Evolutionary conservation across 2,797 vertebrate genomes (phyloP), one percentile per base, ranked within the genome.

Genomic region (Rhinichthys osculus): DNA sequence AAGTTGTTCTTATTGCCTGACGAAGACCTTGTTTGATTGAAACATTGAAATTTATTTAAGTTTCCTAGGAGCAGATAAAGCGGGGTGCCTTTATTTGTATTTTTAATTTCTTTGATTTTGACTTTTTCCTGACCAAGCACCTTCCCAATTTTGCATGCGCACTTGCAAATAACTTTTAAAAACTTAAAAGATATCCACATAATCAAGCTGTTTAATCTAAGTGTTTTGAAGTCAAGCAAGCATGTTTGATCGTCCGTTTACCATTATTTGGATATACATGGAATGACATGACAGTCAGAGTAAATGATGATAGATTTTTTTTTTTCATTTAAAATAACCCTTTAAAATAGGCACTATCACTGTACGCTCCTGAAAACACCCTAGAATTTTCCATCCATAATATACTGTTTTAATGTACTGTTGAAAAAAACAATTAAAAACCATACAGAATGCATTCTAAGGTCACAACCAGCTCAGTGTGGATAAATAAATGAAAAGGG

Each of bases 401-500:
- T 27, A 6, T 14, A 30, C 59, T 64, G n/a, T 6, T 78, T 62
- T 21, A 67, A 80, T 17, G 44, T 38, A 80, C 57, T 74, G 30
- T 50, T 66, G n/a, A 14, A 77, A 69, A 84, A 16, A 1, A 3
- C 9, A 84, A 69, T 84, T 69, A 77, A 72, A 73, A 79, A 70
- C 27, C 52, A 72, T 79, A 44, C 23, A 42, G n/a, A 35, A 47
- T 40, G 42, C 42, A 72, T 81, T 59, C 21, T 57, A n/a, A 74
- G 17, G 57, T 81, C 78, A 85, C 44, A 81, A 74, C 42, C 6
- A 40, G 10, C 44, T 74, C 47, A 33, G 17, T 66, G 42, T 80
- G 57, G n/a, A 85, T 30, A 78, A 70, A 47, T 87, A 52, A 66
- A 82, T 54, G 19, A 87, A 89, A 57, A 78, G 62, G 54, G 64